These are phyloP conservation scores for Chanos chanos DNA, from an alignment of 2,797 vertebrate genomes.

Conservation along the genomic window DNA sequence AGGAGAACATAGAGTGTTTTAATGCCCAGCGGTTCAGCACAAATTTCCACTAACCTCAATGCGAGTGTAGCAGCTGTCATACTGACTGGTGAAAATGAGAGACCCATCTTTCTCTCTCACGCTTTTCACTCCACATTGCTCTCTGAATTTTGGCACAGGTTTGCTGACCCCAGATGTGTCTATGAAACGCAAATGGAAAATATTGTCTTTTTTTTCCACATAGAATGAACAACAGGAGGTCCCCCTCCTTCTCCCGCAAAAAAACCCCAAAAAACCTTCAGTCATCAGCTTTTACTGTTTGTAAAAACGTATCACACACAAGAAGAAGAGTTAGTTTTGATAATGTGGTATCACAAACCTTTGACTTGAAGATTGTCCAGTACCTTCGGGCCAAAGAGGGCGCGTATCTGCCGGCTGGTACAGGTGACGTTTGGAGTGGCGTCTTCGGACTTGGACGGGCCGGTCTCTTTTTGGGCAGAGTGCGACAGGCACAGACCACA, in stretches of 20 bases:
- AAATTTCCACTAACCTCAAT: constrained; percentile 57
- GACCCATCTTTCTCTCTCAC: constrained; percentile 33
- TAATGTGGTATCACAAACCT: constrained; percentile 54
- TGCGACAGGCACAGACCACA: too few relatives aligned
- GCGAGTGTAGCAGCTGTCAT: constrained; percentile 60
- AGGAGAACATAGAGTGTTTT: background rate
- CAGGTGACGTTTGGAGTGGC: constrained; percentile 58
- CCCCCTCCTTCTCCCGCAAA: too few relatives aligned
- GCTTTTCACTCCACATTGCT: constrained; percentile 54
- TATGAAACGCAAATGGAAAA: constrained; percentile 19
- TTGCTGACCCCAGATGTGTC: constrained; percentile 39
- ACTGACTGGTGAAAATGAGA: constrained; percentile 53
- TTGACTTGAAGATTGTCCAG: constrained; percentile 46
- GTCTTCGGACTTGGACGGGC: too few relatives aligned
- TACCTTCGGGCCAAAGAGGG: constrained; percentile 55
- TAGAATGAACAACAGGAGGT: too few relatives aligned
- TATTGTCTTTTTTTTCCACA: background rate
- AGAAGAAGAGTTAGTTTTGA: too few relatives aligned
- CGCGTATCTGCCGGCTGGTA: constrained; percentile 47
- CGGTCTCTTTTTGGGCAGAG: too few relatives aligned
- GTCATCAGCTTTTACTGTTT: too few relatives aligned
- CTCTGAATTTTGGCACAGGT: constrained; percentile 35
- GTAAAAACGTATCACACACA: too few relatives aligned
- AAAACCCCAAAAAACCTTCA: too few relatives aligned
- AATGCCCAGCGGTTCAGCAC: too few relatives aligned